These are phyloP conservation scores for Spodoptera frugiperda DNA, from an alignment of 1,140 invertebrate genomes.

Conservation along the genomic window DNA sequence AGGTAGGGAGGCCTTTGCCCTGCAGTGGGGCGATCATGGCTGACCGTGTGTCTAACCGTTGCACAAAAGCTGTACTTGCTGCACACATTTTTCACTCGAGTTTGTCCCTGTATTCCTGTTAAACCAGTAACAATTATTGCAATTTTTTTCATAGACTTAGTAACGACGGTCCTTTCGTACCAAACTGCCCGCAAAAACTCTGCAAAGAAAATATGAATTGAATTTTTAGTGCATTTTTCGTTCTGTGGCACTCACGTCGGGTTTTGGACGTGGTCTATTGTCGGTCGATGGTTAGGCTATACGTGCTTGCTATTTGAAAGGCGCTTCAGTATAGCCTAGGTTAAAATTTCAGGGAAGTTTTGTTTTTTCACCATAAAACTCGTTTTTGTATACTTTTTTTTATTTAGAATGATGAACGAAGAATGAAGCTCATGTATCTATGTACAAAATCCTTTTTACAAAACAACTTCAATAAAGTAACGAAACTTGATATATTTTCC, in stretches of 20 bases:
- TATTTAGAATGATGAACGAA: not conserved
- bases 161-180: not conserved
- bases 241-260: not conserved
- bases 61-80: no score
- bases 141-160: slow-evolving; percentile 8
- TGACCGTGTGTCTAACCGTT: no score
- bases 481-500: no score
- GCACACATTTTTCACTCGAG: no score
- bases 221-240: slow-evolving; percentile 37
- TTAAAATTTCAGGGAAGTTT: slow-evolving; percentile 13
- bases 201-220: slow-evolving; percentile 31
- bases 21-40: no score
- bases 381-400: not conserved
- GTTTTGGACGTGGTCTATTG: slow-evolving; percentile 32
- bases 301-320: slow-evolving; percentile 28
- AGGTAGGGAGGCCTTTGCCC: no score
- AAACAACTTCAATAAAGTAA: no score
- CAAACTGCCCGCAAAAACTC: slow-evolving; percentile 25
- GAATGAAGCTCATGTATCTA: no score
- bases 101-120: no score
- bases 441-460: no score
- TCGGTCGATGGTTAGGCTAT: slow-evolving; percentile 16
- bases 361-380: slow-evolving; percentile 5
- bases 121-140: not conserved
- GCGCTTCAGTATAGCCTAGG: slow-evolving; percentile 17